These are phyloP conservation scores for Prunella strophiata DNA, from an alignment of 2,797 vertebrate genomes.

Conservation along the genomic window DNA sequence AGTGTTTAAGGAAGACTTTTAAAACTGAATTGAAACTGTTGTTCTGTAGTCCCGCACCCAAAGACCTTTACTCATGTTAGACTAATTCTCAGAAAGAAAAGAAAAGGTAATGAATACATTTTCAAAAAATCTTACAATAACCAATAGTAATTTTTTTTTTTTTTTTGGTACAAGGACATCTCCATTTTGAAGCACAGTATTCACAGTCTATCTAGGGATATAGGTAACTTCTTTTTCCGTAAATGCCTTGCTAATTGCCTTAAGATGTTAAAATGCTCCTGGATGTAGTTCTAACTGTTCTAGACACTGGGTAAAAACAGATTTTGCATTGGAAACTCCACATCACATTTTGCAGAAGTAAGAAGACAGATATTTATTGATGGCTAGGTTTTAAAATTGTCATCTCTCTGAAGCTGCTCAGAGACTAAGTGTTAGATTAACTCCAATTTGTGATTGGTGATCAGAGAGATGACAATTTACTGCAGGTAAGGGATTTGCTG, in stretches of 20 bases:
- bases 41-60: not conserved
- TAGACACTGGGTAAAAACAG: not conserved
- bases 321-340: not conserved
- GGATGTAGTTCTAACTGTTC: not conserved
- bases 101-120: not conserved
- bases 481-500: not conserved
- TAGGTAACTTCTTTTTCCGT: not conserved
- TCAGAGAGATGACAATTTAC: not conserved
- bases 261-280: not conserved
- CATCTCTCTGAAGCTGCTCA: not conserved
- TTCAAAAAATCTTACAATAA: not conserved
- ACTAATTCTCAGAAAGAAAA: not conserved
- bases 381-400: not conserved
- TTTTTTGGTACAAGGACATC: not conserved
- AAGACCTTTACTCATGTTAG: not conserved
- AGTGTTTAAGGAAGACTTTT: not conserved
- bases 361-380: not conserved
- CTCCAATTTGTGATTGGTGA: not conserved
- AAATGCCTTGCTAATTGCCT: not conserved
- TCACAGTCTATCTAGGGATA: not conserved
- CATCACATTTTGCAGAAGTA: not conserved
- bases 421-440: not conserved
- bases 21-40: not conserved
- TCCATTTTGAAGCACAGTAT: not conserved
- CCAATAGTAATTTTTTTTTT: not conserved